phyloP scores from a whole-genome alignment of 2,113 vertebrate species.

The Oenanthe melanoleuca region DNA sequence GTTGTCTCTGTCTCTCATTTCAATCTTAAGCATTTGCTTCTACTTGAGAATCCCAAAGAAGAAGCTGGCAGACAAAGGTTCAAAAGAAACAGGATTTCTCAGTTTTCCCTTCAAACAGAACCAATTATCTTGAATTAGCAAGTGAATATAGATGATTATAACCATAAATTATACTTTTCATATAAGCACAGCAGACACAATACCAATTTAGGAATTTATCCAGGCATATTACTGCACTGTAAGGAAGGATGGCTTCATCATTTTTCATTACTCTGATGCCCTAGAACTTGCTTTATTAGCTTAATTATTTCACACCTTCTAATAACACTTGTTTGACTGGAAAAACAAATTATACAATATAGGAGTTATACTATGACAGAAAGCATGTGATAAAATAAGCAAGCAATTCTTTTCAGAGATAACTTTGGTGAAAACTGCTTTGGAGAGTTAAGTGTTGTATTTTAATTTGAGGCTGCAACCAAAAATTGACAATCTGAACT shows the following conservation, averaged over 20 bases:
- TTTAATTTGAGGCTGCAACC: not conserved
- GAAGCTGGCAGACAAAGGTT: not conserved
- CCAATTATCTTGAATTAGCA: not conserved
- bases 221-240: not conserved
- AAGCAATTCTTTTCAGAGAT: not conserved
- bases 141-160: not conserved
- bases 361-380: not conserved
- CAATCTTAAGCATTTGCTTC: not conserved
- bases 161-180: not conserved
- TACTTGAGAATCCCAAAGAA: not conserved
- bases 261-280: not conserved
- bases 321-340: not conserved
- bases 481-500: not conserved
- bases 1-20: not conserved
- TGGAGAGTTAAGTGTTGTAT: not conserved
- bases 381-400: not conserved
- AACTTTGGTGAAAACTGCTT: not conserved
- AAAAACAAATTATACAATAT: not conserved
- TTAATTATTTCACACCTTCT: not conserved
- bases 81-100: not conserved
- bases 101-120: not conserved
- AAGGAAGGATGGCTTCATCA: not conserved
- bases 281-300: not conserved
- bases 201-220: not conserved
- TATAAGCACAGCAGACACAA: not conserved